Evolutionary conservation across 2,113 vertebrate genomes (phyloP), one percentile per base, ranked within the genome.

Genomic region (Pseudorhombus dupliciocellatus): DNA sequence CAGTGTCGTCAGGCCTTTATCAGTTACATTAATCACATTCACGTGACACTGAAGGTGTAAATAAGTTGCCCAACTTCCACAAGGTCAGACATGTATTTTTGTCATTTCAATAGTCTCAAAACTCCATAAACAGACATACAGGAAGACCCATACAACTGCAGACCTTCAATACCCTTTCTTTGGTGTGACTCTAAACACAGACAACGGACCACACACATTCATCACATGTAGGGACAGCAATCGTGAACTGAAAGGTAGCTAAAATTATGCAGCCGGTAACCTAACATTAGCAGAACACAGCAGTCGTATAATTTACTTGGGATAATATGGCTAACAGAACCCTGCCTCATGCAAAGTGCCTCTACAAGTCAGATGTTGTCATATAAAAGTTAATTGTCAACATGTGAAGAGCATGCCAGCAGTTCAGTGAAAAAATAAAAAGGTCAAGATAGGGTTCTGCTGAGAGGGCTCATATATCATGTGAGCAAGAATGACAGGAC

Each of bases 131-230:
- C 75, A 83, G 22, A 18, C n/a, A 71, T 54, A 64, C 70, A 76
- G 78, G 81, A 84, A 83, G 72, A 72, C 55, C n/a, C 66, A 70
- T 56, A 11, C 22, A 66, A 75, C 68, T 59, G 66, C 50, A 79
- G 48, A 70, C 57, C 79, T 83, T 81, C 53, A 84, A 73, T 66
- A 75, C 60, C 67, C 67, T 57, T 44, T 58, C 68, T 76, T 54
- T 54, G 59, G 44, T 74, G 66, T 65, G 74, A 79, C 81, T 70
- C 20, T 76, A 54, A 87, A 67, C 67, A 59, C 28, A 75, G 44
- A 59, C 74, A 70, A 79, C 78, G 83, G 83, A 89, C 87, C 83
- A 87, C 81, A 85, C 81, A 72, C 83, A 75, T 73, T 75, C 64
- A 67, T 70, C 72, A 75, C 14, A 9, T 30, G 52, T 44, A 52